Base-by-base conservation (phyloP, 2,797 vertebrate species). In the Morus bassanus region DNA sequence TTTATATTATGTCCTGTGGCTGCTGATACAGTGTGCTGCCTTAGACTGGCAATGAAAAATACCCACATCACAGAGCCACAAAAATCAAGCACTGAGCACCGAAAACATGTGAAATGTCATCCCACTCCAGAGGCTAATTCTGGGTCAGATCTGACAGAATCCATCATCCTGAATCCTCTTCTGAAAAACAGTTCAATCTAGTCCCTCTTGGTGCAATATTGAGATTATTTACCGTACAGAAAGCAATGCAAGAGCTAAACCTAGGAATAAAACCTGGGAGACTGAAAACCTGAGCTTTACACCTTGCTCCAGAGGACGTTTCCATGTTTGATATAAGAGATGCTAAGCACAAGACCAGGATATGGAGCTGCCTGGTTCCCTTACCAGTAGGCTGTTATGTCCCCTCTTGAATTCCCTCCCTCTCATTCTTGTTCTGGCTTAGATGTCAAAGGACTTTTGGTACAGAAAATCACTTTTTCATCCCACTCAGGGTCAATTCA, bases 31-130 rank as follows among this genome's bases (percentile, higher is more conserved):
- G 21, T 13, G 2, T 30, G 30, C 50, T 87, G 54, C 63, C 25
- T 82, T 41, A 31, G 11, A 53, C 72, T 51, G 57, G 18, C 41
- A 54, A 14, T 9, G 19, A 46, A 88, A 73, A 93, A 84, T 11
- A 53, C 6, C 9, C 0, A 0, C 11, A 53, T 35, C 41, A 33
- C 0, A 2, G 24, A 67, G 16, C 53, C 35, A 88, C 60, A 74
- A 41, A 53, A 69, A 78, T 22, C 30, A 94, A 75, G 27, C 31
- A 39, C 21, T 51, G 54, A 88, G 61, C 17, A 50, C 35, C 1
- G 2, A 60, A 86, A 81, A 17, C 27, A 10, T 14, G 33, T 17
- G n/a, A 72, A 78, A 72, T 79, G 69, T 39, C 74, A 76, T 74
- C 30, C 41, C 16, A 39, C 12, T 59, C 11, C 61, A 73, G 57